These are phyloP conservation scores for Labia minor DNA, from an alignment of 2,888 invertebrate genomes.

Conservation along the genomic window DNA sequence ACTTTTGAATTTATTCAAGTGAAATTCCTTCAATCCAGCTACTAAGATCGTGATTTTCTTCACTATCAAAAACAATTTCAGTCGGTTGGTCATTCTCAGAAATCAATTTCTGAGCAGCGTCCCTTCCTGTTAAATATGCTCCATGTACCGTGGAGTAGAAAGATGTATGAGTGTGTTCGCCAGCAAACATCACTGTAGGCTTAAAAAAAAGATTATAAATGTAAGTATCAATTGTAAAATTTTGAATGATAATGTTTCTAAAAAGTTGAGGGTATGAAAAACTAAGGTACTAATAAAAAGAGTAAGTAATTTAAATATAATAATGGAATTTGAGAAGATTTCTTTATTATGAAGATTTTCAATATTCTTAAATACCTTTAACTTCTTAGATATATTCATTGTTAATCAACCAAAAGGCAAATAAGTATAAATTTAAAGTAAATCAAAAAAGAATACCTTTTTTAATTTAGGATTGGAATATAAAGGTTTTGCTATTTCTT, in stretches of 20 bases:
- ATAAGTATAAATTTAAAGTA: too few relatives aligned
- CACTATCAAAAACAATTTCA: constrained; percentile 59
- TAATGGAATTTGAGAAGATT: constrained; percentile 13
- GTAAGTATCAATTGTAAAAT: too few relatives aligned
- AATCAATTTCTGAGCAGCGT: constrained; percentile 63
- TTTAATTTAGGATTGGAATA: constrained; percentile 57
- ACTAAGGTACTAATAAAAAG: too few relatives aligned
- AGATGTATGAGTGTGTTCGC: constrained; percentile 88
- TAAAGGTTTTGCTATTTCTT: constrained; percentile 74
- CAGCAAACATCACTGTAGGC: constrained; percentile 81
- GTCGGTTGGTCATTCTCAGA: constrained; percentile 43
- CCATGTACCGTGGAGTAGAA: constrained; percentile 95
- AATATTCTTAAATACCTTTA: too few relatives aligned
- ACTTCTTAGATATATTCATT: too few relatives aligned
- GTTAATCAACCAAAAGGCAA: too few relatives aligned
- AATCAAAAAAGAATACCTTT: constrained; percentile 51
- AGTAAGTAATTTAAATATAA: constrained; percentile 18
- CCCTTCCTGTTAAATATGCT: constrained; percentile 77
- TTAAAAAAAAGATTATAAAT: constrained; percentile 36
- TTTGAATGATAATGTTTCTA: background rate
- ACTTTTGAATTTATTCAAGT: constrained; percentile 43
- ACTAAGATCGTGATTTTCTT: constrained; percentile 67
- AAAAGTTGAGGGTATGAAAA: too few relatives aligned
- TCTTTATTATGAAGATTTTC: too few relatives aligned
- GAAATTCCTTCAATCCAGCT: constrained; percentile 83